Evolutionary conservation across 2,113 vertebrate genomes (phyloP).

Genomic region (Lycaon pictus): DNA sequence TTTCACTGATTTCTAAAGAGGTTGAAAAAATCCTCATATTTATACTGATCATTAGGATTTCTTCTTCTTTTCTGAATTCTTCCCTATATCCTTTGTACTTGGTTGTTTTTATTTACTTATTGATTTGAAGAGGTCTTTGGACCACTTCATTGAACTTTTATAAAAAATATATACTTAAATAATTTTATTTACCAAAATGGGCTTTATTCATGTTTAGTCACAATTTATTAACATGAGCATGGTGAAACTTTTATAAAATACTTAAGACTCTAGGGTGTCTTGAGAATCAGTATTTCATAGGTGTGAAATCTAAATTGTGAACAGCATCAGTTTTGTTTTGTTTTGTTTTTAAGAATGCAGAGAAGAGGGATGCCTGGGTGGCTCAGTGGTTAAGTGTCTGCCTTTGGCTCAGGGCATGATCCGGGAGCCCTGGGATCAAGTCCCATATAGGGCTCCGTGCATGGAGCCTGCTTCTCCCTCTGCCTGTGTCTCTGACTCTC

Average conservation of each 20-base stretch:
- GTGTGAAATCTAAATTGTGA: conserved; percentile 42
- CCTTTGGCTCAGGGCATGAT: too few species aligned
- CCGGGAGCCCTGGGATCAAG: too few species aligned
- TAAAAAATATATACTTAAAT: not conserved
- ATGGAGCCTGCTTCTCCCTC: too few species aligned
- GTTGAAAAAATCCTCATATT: not conserved
- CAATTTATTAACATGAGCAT: not conserved
- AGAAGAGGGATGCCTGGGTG: not conserved
- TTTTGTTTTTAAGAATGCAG: not conserved
- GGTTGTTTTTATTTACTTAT: not conserved
- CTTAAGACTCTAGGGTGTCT: not conserved
- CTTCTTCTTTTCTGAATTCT: not conserved
- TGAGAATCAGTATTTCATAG: not conserved
- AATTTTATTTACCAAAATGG: not conserved
- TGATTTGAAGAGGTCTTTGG: not conserved
- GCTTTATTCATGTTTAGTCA: conserved; percentile 26
- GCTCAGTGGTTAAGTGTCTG: too few species aligned
- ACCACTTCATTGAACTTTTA: conserved; percentile 12
- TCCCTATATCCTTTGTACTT: not conserved
- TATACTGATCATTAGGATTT: not conserved
- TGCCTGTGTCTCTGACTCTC: too few species aligned
- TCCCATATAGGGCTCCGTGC: too few species aligned
- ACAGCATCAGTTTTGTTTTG: not conserved
- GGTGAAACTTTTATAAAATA: conserved; percentile 31
- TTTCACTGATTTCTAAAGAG: not conserved